Conservation (phyloP, 2,797 vertebrate genomes). For the Pangasius krempfi region DNA sequence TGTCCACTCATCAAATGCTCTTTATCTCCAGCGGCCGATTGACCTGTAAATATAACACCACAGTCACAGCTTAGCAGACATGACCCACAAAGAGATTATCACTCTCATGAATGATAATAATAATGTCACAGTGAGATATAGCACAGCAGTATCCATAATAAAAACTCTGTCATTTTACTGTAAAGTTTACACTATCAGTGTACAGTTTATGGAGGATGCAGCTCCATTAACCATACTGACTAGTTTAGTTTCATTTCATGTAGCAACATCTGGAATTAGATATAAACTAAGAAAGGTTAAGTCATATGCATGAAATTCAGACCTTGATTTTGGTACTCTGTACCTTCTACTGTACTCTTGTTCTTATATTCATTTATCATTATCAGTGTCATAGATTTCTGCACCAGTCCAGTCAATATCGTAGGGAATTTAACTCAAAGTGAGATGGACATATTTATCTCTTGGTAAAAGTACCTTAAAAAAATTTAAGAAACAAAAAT, state of each 20-base stretch:
- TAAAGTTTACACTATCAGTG: no score
- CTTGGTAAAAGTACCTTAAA: no score
- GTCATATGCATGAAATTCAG: neutral
- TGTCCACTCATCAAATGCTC: conserved; percentile 34
- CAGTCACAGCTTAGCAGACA: conserved; percentile 24
- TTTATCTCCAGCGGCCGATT: conserved; percentile 39
- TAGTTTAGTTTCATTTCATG: neutral
- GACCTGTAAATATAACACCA: conserved; percentile 44
- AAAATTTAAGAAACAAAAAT: no score
- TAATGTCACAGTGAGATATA: neutral
- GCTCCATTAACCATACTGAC: neutral
- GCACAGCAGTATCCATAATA: neutral
- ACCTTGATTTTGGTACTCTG: neutral
- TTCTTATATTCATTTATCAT: neutral
- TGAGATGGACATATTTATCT: neutral
- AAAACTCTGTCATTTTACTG: neutral
- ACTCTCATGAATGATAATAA: conserved; percentile 11
- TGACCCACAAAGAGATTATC: conserved; percentile 35
- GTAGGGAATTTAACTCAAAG: neutral
- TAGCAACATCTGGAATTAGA: neutral
- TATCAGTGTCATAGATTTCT: neutral
- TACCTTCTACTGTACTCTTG: neutral
- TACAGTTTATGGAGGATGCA: neutral
- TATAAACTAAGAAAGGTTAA: neutral
- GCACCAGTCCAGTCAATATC: neutral